Percentiles rank a stretch among this genome's conserved stretches.
Evolutionary conservation across 2,113 vertebrate genomes (phyloP).

Genomic region (Anser brachyrhynchus): DNA sequence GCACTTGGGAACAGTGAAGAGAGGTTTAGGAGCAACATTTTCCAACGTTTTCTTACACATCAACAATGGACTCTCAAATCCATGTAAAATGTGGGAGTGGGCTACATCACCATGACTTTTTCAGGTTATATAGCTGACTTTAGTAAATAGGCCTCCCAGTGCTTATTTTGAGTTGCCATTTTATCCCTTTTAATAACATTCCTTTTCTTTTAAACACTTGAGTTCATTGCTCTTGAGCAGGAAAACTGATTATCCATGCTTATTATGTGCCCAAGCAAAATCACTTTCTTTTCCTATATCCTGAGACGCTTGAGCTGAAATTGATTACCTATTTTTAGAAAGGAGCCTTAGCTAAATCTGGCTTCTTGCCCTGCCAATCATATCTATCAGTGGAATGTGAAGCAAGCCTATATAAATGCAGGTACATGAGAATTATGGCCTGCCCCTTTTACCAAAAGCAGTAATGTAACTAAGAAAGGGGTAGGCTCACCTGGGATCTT

Average conservation of each 20-base stretch:
- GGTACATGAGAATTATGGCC: neutral
- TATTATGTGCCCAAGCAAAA: constrained; percentile 2
- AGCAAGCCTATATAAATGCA: neutral
- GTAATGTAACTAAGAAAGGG: neutral
- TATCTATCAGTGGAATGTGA: neutral
- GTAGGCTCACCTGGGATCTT: neutral
- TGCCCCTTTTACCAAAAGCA: neutral
- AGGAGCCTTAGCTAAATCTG: constrained; percentile 34
- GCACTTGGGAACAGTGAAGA: neutral
- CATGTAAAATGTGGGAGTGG: neutral
- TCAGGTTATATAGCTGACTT: neutral
- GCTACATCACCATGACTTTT: neutral
- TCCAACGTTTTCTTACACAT: neutral
- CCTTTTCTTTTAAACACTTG: constrained; percentile 12
- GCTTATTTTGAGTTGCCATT: neutral
- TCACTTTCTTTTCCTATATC: neutral
- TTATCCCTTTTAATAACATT: neutral
- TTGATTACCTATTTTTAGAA: constrained; percentile 57
- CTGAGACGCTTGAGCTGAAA: constrained; percentile 32
- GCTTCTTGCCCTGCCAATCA: neutral
- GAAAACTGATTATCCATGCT: constrained; percentile 42
- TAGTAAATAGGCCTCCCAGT: neutral
- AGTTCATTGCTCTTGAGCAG: constrained; percentile 16
- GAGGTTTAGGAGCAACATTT: neutral
- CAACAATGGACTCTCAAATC: neutral